Conservation (phyloP, 1,140 invertebrate genomes). For the Cheumatopsyche charites region DNA sequence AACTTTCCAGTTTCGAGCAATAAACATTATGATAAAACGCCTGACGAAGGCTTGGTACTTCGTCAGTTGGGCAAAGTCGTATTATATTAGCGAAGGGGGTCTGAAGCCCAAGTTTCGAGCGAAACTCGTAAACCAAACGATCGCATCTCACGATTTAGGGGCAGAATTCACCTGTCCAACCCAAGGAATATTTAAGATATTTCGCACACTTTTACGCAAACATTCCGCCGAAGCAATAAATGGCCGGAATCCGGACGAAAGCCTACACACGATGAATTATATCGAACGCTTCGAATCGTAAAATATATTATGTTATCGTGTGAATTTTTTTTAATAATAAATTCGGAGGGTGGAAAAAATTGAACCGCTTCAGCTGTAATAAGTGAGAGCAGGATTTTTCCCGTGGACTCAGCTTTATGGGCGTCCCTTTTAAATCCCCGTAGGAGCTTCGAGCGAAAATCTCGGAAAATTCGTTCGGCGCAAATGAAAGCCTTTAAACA, state of each 20-base stretch:
- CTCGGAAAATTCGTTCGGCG: conserved; percentile 14
- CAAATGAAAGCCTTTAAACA: conserved; percentile 18
- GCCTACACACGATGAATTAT: no score
- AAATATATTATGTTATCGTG: neutral
- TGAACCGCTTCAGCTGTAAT: neutral
- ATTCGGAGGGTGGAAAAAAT: no score
- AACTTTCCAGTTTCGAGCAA: conserved; percentile 10
- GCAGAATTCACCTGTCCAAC: neutral
- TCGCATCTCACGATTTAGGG: neutral
- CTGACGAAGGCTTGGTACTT: conserved; percentile 2
- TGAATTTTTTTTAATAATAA: neutral
- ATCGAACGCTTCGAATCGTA: no score
- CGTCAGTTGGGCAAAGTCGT: conserved; percentile 21
- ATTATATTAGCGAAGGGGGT: conserved; percentile 17
- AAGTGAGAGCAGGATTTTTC: neutral
- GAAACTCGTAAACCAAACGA: conserved; percentile 32
- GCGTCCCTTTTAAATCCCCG: conserved; percentile 15
- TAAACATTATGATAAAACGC: conserved; percentile 31
- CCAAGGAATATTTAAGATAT: conserved; percentile 14
- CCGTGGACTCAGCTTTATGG: neutral
- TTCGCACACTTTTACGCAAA: conserved; percentile 6
- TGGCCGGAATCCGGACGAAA: neutral
- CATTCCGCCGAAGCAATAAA: neutral
- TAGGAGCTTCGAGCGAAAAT: neutral
- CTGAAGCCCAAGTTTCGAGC: conserved; percentile 18